phyloP scores from a whole-genome alignment of 2,113 vertebrate genomes.

The Marcusenius ussheri region DNA sequence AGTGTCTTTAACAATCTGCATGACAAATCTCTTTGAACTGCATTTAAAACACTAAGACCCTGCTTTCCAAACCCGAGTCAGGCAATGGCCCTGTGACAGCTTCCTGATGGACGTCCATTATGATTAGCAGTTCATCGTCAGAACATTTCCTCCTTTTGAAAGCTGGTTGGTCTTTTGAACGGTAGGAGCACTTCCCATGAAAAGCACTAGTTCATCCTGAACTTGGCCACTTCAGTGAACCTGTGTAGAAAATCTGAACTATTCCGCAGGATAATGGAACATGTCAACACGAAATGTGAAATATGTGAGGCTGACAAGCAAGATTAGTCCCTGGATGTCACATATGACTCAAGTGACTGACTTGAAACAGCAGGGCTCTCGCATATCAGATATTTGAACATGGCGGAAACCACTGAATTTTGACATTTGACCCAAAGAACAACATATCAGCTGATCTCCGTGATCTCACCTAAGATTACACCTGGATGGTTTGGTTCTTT shows the following conservation, averaged over 20 bases:
- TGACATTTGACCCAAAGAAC: neutral
- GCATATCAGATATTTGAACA: constrained; percentile 3
- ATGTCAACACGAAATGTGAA: constrained; percentile 29
- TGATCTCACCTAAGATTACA: neutral
- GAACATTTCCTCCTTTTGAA: neutral
- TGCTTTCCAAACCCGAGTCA: constrained; percentile 4
- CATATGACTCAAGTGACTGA: neutral
- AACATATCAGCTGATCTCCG: neutral
- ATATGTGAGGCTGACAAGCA: constrained; percentile 29
- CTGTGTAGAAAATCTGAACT: constrained; percentile 20
- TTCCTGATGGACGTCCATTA: neutral
- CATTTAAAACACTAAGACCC: neutral
- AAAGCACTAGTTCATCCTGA: neutral
- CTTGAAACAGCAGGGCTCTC: neutral
- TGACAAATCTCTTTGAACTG: constrained; percentile 7
- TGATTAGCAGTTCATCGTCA: neutral
- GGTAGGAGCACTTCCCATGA: neutral
- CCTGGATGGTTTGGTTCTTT: neutral
- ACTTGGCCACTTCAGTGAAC: constrained; percentile 7
- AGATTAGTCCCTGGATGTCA: constrained; percentile 15
- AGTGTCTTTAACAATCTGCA: neutral
- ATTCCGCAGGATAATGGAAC: constrained; percentile 21
- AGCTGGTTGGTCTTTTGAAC: neutral
- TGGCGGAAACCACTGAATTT: neutral
- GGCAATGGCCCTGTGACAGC: neutral